A percentile compares a stretch with the other conserved stretches of the same genome.
phyloP scores from a whole-genome alignment of 2,888 invertebrate species.

The Diloba caeruleocephala region DNA sequence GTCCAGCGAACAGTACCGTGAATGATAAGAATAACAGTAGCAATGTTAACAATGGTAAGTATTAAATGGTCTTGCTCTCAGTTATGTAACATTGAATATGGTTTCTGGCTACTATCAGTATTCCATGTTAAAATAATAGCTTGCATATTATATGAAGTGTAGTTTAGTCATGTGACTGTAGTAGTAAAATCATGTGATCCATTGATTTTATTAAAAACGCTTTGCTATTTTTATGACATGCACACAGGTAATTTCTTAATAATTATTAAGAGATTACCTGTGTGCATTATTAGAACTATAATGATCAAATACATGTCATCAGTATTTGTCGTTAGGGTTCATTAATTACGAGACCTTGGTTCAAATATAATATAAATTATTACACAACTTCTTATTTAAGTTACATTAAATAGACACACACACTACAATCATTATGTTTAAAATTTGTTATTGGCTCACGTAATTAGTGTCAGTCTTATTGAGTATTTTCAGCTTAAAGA shows the following conservation, averaged over 20 bases:
- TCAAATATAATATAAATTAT: conserved; percentile 59
- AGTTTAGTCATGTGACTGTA: conserved; percentile 79
- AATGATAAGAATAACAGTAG: conserved; percentile 80
- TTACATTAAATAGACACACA: conserved; percentile 51
- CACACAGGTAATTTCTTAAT: conserved; percentile 22
- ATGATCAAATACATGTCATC: conserved; percentile 8
- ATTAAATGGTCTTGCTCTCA: conserved; percentile 78
- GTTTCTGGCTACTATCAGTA: conserved; percentile 59
- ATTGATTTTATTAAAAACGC: conserved; percentile 43
- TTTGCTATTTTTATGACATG: conserved; percentile 34
- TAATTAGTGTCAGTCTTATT: conserved; percentile 17
- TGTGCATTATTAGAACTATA: conserved; percentile 29
- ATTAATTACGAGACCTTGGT: conserved; percentile 39
- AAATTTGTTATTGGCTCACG: conserved; percentile 11
- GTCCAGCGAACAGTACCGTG: conserved; percentile 78
- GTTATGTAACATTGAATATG: conserved; percentile 85
- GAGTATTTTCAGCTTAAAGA: conserved; percentile 9
- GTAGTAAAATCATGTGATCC: conserved; percentile 76
- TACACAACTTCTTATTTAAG: conserved; percentile 70
- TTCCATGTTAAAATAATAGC: conserved; percentile 58
- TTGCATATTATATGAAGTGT: conserved; percentile 57
- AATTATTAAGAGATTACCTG: conserved; percentile 20
- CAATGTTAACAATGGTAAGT: conserved; percentile 85
- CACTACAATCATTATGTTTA: too few relatives aligned
- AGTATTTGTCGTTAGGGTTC: conserved; percentile 7